These are phyloP conservation scores for Caracal caracal DNA, from an alignment of 2,113 vertebrate species.

Conservation along the genomic window DNA sequence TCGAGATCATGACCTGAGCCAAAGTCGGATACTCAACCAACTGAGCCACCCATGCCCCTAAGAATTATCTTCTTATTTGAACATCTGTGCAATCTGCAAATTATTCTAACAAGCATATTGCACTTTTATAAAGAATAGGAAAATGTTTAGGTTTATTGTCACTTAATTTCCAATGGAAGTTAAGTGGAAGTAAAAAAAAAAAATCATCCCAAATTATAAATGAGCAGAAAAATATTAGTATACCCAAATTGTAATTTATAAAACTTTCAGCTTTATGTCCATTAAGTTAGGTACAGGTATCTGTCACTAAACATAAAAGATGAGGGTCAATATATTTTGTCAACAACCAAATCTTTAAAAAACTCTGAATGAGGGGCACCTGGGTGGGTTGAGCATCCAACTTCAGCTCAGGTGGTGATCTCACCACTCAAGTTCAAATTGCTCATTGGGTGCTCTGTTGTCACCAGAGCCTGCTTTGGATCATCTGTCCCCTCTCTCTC, in stretches of 20 bases:
- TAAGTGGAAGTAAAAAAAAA: background rate
- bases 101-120: background rate
- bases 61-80: background rate
- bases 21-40: no score
- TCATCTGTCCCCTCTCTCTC: no score
- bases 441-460: no score
- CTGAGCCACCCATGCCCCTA: no score
- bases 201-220: background rate
- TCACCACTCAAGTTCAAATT: no score
- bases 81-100: slow-evolving; percentile 1
- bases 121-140: background rate
- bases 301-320: slow-evolving; percentile 31
- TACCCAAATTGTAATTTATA: background rate
- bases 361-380: background rate
- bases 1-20: no score
- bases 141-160: background rate
- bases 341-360: background rate
- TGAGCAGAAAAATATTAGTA: slow-evolving; percentile 14
- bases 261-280: background rate
- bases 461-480: no score
- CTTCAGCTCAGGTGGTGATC: no score
- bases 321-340: background rate
- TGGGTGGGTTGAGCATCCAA: no score
- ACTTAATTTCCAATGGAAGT: background rate
- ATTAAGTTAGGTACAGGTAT: background rate